Percentiles rank a stretch among this genome's conserved stretches.
Conservation (phyloP, 2,888 invertebrate genomes). For the Mesochorus sp. region DNA sequence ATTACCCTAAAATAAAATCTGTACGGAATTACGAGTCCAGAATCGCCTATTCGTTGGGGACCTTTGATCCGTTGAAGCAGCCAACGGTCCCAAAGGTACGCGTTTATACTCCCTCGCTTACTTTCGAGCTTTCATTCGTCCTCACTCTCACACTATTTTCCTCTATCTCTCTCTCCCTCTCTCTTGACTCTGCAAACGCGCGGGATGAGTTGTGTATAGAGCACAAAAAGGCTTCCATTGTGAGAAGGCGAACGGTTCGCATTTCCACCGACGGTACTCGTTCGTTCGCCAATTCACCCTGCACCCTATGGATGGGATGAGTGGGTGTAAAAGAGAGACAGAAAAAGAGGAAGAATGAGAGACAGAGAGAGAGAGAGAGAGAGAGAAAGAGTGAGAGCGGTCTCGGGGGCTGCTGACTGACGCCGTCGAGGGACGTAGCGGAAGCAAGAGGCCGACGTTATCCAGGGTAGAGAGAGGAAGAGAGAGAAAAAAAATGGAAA, state of each 20-base stretch:
- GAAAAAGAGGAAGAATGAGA: conserved; percentile 68
- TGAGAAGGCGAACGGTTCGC: conserved; percentile 74
- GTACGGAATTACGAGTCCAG: conserved; percentile 14
- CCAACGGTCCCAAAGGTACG: conserved; percentile 59
- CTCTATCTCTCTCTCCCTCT: too few relatives aligned
- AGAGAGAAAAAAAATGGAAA: too few relatives aligned
- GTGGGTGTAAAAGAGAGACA: conserved; percentile 71
- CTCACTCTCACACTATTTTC: too few relatives aligned
- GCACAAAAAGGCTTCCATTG: conserved; percentile 76
- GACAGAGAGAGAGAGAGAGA: conserved; percentile 74
- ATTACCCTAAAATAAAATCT: conserved; percentile 38
- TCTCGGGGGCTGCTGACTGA: conserved; percentile 45
- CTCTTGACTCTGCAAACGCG: conserved; percentile 44
- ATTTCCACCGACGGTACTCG: conserved; percentile 75
- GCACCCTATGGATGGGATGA: conserved; percentile 40
- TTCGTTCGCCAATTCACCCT: conserved; percentile 53
- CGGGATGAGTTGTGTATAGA: conserved; percentile 56
- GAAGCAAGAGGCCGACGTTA: conserved; percentile 39
- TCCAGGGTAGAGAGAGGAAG: not conserved
- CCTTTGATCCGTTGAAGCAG: conserved; percentile 56
- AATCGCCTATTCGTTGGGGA: conserved; percentile 28
- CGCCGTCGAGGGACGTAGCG: conserved; percentile 49
- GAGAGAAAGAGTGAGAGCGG: conserved; percentile 33
- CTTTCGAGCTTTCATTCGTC: conserved; percentile 23
- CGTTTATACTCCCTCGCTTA: conserved; percentile 37